phyloP scores from a whole-genome alignment of 2,113 vertebrate species.

The Atractosteus spatula region DNA sequence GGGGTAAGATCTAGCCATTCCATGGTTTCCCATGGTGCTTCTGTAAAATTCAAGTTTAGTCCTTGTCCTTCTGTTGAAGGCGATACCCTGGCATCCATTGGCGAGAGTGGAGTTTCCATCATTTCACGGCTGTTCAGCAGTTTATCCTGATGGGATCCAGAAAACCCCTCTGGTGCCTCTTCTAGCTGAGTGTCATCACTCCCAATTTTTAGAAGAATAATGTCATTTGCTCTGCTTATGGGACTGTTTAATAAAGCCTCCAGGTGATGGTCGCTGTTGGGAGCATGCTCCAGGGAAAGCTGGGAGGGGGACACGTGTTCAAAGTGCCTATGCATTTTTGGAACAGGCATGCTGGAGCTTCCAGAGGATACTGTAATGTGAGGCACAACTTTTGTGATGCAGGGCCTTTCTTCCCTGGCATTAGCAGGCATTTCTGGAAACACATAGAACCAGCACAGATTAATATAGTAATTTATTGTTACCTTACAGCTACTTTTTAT shows the following conservation, averaged over 20 bases:
- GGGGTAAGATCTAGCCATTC: conserved; percentile 95
- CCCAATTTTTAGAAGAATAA: conserved; percentile 75
- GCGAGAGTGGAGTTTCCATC: conserved; percentile 80
- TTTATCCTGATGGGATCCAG: conserved; percentile 73
- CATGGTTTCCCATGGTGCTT: conserved; percentile 95
- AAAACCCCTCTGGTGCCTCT: conserved; percentile 73
- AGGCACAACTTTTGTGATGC: conserved; percentile 85
- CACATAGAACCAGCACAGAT: conserved; percentile 47
- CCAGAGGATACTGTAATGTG: conserved; percentile 81
- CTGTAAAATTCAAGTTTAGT: conserved; percentile 85
- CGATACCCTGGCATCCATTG: conserved; percentile 54
- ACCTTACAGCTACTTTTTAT: background rate
- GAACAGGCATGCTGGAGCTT: conserved; percentile 57
- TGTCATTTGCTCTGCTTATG: conserved; percentile 71
- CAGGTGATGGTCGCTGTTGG: conserved; percentile 75
- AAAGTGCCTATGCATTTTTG: conserved; percentile 73
- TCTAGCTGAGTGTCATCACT: conserved; percentile 75
- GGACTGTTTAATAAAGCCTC: conserved; percentile 84
- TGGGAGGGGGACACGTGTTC: conserved; percentile 67
- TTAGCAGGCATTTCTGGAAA: conserved; percentile 94
- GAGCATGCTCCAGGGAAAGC: conserved; percentile 71
- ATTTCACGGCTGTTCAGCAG: conserved; percentile 78
- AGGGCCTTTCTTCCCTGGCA: conserved; percentile 83
- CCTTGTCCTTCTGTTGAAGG: conserved; percentile 68
- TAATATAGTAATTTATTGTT: conserved; percentile 21